These are phyloP conservation scores for Anagrus nilaparvatae DNA, from an alignment of 1,140 invertebrate species.

Conservation along the genomic window DNA sequence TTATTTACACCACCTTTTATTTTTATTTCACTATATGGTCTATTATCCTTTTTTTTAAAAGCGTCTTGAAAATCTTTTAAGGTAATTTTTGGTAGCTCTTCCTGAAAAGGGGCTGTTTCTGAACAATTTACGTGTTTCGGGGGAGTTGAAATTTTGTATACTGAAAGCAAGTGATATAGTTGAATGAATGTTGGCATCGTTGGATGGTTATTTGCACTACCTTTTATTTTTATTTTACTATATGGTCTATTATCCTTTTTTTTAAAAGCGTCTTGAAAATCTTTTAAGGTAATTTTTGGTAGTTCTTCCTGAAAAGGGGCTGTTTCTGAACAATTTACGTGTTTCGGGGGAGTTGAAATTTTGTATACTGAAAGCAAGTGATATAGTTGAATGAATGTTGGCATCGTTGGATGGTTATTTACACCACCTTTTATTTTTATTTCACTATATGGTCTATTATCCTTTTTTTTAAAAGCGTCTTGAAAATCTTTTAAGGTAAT, in stretches of 20 bases:
- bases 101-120: constrained; percentile 1
- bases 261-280: constrained; percentile 5
- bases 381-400: constrained; percentile 20
- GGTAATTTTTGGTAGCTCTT: neutral
- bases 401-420: constrained; percentile 17
- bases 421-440: too few species aligned
- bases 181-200: constrained; percentile 18
- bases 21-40: constrained; percentile 1
- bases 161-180: constrained; percentile 18
- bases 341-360: constrained; percentile 14
- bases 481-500: too few species aligned
- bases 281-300: constrained; percentile 5
- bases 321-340: constrained; percentile 15
- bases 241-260: neutral
- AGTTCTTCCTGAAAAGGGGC: neutral
- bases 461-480: too few species aligned
- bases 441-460: too few species aligned
- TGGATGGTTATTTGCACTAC: constrained; percentile 20
- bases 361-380: constrained; percentile 18
- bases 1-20: constrained; percentile 16
- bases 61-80: constrained; percentile 9
- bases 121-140: constrained; percentile 16
- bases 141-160: constrained; percentile 17
- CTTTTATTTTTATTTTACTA: too few species aligned
- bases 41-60: neutral